A percentile compares a stretch with the other conserved stretches of the same genome.
Evolutionary conservation across 2,113 vertebrate species (phyloP).

Genomic region (Holacanthus passer): DNA sequence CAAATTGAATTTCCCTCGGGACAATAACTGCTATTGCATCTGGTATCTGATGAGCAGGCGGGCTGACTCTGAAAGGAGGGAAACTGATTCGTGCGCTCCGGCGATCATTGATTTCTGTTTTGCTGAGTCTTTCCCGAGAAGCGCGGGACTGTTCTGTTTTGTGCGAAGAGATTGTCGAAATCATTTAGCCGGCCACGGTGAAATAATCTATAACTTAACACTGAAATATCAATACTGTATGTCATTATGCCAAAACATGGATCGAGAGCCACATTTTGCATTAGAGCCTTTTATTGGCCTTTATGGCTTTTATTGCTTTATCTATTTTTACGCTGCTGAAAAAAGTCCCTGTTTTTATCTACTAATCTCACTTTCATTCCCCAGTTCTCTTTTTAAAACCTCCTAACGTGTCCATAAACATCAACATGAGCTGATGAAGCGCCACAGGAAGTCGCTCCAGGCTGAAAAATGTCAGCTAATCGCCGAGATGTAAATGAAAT

Average conservation of each 20-base stretch:
- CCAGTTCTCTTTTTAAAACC: background rate
- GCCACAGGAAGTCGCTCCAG: background rate
- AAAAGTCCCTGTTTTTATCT: background rate
- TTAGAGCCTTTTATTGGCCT: conserved; percentile 20
- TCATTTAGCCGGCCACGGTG: conserved; percentile 11
- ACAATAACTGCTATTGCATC: conserved; percentile 45
- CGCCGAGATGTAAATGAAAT: conserved; percentile 2
- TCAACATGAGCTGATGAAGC: background rate
- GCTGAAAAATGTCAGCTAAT: conserved; percentile 9
- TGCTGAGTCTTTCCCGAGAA: conserved; percentile 36
- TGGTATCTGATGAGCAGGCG: conserved; percentile 37
- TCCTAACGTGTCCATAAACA: background rate
- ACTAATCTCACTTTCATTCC: background rate
- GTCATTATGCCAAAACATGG: conserved; percentile 8
- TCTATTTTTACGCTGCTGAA: conserved; percentile 13
- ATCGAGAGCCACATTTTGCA: background rate
- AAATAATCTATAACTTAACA: conserved; percentile 46
- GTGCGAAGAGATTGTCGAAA: conserved; percentile 21
- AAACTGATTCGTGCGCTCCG: conserved; percentile 46
- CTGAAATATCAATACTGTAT: conserved; percentile 43
- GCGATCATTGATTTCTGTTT: conserved; percentile 62
- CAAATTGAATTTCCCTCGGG: conserved; percentile 64
- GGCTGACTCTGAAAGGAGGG: conserved; percentile 42
- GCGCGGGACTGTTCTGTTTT: conserved; percentile 14
- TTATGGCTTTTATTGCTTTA: conserved; percentile 17